These are phyloP conservation scores for Betta splendens DNA, from an alignment of 2,797 vertebrate genomes.

Conservation along the genomic window DNA sequence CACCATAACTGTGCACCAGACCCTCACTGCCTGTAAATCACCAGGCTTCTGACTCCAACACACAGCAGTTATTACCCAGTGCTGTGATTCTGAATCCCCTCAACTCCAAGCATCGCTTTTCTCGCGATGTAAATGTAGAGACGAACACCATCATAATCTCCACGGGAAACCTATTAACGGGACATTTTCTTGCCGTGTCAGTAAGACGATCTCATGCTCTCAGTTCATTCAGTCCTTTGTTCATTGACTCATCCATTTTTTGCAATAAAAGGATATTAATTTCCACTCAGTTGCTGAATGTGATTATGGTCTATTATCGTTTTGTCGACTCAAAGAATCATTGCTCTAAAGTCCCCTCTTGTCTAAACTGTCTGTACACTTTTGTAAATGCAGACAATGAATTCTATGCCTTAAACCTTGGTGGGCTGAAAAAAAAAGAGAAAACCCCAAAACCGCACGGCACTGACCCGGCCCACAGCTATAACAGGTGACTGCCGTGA, in stretches of 20 bases:
- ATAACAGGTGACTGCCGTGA: too few relatives aligned
- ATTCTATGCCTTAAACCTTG: too few relatives aligned
- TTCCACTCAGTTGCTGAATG: slow-evolving; percentile 38
- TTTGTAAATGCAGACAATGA: slow-evolving; percentile 45
- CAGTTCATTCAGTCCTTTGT: slow-evolving; percentile 55
- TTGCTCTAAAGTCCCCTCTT: slow-evolving; percentile 30
- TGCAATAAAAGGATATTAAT: slow-evolving; percentile 53
- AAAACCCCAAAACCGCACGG: slow-evolving; percentile 2
- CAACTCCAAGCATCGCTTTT: slow-evolving; percentile 41
- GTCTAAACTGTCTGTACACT: slow-evolving; percentile 40
- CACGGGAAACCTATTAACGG: slow-evolving; percentile 46
- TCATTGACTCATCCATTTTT: slow-evolving; percentile 48
- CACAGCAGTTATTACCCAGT: slow-evolving; percentile 52
- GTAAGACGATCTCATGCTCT: slow-evolving; percentile 45
- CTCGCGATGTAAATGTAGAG: slow-evolving; percentile 27
- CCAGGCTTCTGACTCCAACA: slow-evolving; percentile 45
- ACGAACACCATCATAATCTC: slow-evolving; percentile 31
- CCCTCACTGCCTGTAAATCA: slow-evolving; percentile 61
- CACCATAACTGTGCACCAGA: slow-evolving; percentile 46
- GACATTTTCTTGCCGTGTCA: slow-evolving; percentile 46
- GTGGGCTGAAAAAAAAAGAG: too few relatives aligned
- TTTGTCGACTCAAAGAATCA: slow-evolving; percentile 28
- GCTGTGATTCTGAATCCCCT: slow-evolving; percentile 34
- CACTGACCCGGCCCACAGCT: too few relatives aligned
- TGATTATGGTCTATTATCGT: slow-evolving; percentile 47